Conservation (phyloP, 2,888 invertebrate genomes). For the Drosophila pullipes region DNA sequence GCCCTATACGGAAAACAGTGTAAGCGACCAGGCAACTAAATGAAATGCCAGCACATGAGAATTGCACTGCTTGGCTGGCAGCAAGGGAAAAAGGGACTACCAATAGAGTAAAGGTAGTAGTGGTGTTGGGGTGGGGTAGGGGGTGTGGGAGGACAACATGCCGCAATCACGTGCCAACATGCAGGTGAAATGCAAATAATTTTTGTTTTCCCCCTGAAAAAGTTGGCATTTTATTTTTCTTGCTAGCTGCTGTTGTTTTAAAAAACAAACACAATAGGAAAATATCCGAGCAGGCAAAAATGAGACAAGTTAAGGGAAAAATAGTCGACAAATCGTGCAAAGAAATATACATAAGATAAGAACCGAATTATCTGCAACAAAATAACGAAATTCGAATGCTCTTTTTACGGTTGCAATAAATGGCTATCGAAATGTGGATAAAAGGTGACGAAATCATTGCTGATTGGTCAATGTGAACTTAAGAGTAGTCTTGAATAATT, state of each 20-base stretch:
- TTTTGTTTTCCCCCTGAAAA: slow-evolving; percentile 68
- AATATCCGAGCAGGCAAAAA: slow-evolving; percentile 62
- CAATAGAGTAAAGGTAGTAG: neutral
- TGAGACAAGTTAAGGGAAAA: slow-evolving; percentile 45
- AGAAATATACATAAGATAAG: slow-evolving; percentile 12
- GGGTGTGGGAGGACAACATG: slow-evolving; percentile 17
- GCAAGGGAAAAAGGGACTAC: neutral
- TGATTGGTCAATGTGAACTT: neutral
- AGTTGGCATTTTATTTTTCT: slow-evolving; percentile 45
- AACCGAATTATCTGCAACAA: slow-evolving; percentile 17
- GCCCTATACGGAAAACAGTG: slow-evolving; percentile 44
- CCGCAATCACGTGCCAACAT: slow-evolving; percentile 80
- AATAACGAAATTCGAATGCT: slow-evolving; percentile 32
- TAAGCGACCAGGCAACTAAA: slow-evolving; percentile 58
- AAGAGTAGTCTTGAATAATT: neutral
- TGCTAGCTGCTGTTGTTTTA: slow-evolving; percentile 26
- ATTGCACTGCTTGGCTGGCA: slow-evolving; percentile 26
- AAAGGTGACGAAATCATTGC: neutral
- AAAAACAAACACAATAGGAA: slow-evolving; percentile 18
- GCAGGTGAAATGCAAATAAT: slow-evolving; percentile 79
- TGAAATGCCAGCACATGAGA: slow-evolving; percentile 63
- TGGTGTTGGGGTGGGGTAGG: neutral
- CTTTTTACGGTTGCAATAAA: slow-evolving; percentile 1
- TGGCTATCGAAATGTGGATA: neutral
- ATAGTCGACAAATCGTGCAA: slow-evolving; percentile 36